These are phyloP conservation scores for Crotophaga sulcirostris DNA, from an alignment of 2,113 vertebrate species.

Conservation along the genomic window DNA sequence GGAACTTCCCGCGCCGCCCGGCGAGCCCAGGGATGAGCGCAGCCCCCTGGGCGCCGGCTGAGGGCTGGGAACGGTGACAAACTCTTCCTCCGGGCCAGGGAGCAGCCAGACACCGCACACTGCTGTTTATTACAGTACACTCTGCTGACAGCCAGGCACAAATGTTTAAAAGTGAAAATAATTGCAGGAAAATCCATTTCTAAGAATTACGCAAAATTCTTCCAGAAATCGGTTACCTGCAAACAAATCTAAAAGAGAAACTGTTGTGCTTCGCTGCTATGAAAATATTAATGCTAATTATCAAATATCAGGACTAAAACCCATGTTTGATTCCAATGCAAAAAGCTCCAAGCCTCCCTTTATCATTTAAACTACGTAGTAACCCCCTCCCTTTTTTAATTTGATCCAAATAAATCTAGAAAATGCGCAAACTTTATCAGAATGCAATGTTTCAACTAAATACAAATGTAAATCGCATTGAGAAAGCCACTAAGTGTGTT, in stretches of 20 bases:
- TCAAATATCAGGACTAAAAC: not conserved
- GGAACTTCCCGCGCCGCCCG: not conserved
- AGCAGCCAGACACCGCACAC: not conserved
- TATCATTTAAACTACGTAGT: not conserved
- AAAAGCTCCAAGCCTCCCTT: not conserved
- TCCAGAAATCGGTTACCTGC: not conserved
- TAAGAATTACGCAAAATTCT: not conserved
- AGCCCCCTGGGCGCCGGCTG: not conserved
- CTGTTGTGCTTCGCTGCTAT: not conserved
- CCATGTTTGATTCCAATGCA: not conserved
- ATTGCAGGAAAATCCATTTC: not conserved
- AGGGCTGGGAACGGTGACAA: not conserved
- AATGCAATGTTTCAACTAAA: not conserved
- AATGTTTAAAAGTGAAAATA: slow-evolving; percentile 6
- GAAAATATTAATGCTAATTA: slow-evolving; percentile 51
- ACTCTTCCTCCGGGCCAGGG: not conserved
- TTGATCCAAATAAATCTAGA: not conserved
- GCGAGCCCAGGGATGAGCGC: not conserved
- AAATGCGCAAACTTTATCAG: not conserved
- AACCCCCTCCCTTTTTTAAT: not conserved
- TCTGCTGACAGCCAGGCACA: slow-evolving; percentile 8
- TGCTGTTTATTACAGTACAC: slow-evolving; percentile 4
- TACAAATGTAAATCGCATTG: not conserved
- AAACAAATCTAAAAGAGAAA: not conserved
- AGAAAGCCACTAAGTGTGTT: not conserved